Conservation (phyloP, 2,113 vertebrate genomes). For the Plotosus lineatus region DNA sequence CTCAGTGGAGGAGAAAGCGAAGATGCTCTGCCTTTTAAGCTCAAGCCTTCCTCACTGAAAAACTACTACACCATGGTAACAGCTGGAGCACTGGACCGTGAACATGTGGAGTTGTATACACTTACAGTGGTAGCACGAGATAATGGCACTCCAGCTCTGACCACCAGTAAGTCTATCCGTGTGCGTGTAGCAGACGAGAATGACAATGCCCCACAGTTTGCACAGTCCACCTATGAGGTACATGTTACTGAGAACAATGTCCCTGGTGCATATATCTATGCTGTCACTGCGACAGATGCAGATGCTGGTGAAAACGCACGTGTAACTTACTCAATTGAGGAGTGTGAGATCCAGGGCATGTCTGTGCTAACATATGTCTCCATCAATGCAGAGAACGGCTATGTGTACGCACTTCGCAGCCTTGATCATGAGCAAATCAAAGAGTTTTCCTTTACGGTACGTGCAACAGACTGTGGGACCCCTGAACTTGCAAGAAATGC, state of each 20-base stretch:
- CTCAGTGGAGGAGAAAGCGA: conserved; percentile 70
- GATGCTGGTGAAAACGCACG: conserved; percentile 90
- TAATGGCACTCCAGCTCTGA: conserved; percentile 83
- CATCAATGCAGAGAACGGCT: conserved; percentile 96
- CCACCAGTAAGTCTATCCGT: conserved; percentile 89
- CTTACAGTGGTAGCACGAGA: conserved; percentile 92
- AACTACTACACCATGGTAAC: conserved; percentile 97
- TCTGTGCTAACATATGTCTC: conserved; percentile 95
- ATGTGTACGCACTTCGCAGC: conserved; percentile 93
- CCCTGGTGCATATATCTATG: conserved; percentile 93
- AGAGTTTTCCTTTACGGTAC: conserved; percentile 91
- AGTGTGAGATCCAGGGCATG: conserved; percentile 96
- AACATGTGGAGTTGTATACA: conserved; percentile 86
- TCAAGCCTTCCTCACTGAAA: conserved; percentile 89
- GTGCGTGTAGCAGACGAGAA: conserved; percentile 95
- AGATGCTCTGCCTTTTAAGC: conserved; percentile 83
- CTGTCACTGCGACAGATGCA: conserved; percentile 88
- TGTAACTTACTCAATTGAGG: conserved; percentile 93
- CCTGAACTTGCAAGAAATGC: conserved; percentile 84
- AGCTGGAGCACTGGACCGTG: conserved; percentile 88
- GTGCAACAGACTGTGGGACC: conserved; percentile 85
- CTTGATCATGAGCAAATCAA: conserved; percentile 97
- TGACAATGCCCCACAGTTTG: conserved; percentile 93
- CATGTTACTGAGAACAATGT: conserved; percentile 97
- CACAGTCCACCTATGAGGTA: conserved; percentile 88